A percentile compares a stretch with the other conserved stretches of the same genome.
Conservation (phyloP, 2,888 invertebrate genomes). For the Tetanocera ferruginea region DNA sequence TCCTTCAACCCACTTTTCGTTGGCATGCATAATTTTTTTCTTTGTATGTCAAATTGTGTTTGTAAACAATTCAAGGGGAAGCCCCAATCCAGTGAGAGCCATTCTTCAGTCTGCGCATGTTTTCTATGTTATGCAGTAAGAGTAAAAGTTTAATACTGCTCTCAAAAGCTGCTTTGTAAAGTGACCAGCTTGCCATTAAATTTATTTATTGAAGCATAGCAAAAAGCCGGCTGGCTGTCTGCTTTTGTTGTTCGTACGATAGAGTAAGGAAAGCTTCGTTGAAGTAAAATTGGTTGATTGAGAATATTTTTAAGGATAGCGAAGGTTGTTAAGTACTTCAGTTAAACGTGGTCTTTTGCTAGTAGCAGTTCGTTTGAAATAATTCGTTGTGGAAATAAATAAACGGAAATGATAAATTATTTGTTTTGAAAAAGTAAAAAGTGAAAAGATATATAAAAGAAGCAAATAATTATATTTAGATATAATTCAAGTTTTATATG, state of each 20-base stretch:
- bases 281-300: neutral
- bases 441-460: neutral
- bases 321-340: neutral
- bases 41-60: neutral
- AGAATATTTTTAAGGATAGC: conserved; percentile 27
- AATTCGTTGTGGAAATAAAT: neutral
- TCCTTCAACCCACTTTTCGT: neutral
- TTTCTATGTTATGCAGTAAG: neutral
- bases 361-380: neutral
- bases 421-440: neutral
- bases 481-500: neutral
- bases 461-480: neutral
- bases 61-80: neutral
- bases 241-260: conserved; percentile 7
- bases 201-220: neutral
- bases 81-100: neutral
- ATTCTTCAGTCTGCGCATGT: neutral
- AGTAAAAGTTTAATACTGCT: neutral
- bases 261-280: neutral
- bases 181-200: neutral
- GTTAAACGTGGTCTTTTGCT: conserved; percentile 31
- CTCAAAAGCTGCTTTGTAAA: neutral
- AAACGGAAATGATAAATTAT: neutral
- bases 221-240: conserved; percentile 2
- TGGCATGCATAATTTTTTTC: too few species aligned